Evolutionary conservation across 2,113 vertebrate species (phyloP), one percentile per base, ranked within the genome.

Genomic region (Parus major): DNA sequence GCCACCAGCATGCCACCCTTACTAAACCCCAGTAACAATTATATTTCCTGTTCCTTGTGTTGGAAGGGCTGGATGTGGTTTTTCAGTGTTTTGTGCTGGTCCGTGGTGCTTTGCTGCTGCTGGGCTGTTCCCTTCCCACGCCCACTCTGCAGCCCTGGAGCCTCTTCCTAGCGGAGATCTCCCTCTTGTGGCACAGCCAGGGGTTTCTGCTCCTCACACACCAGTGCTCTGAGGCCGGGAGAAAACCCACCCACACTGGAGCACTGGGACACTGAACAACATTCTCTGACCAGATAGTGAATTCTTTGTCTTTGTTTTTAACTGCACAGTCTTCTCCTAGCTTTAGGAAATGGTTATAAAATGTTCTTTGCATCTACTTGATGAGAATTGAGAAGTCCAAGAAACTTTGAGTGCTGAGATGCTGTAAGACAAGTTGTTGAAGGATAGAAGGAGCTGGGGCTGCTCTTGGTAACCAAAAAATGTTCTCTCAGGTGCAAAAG

Each of bases 141-240:
- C 9, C 33, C 0, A 3, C 6, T 16, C 25, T 31, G 49, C 49
- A 3, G 72, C 10, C 22, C 55, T 8, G 13, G 27, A 21, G 59
- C 41, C 50, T 14, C 59, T 94, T 24, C 15, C 68, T 25, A 3
- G 82, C 2, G 2, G 25, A 63, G 20, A 64, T 66, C 94, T 59
- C 96, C 96, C 82, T 88, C 96, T 55, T 1, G 88, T 89, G 95
- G 94, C 80, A 12, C 46, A 14, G 24, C 35, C 28, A 3, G 69
- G 83, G 31, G 29, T 50, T 93, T 52, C 88, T 73, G 47, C 28
- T 66, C 46, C 12, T 25, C 3, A 5, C 24, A 35, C n/a, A 0
- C 25, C 9, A 3, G 12, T 4, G 24, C 36, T 68, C n/a, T 3
- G 12, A 13, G 42, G 15, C 16, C 0, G 0, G 27, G 8, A 16